Conservation (phyloP, 2,888 invertebrate genomes). For the Amitus sp. region DNA sequence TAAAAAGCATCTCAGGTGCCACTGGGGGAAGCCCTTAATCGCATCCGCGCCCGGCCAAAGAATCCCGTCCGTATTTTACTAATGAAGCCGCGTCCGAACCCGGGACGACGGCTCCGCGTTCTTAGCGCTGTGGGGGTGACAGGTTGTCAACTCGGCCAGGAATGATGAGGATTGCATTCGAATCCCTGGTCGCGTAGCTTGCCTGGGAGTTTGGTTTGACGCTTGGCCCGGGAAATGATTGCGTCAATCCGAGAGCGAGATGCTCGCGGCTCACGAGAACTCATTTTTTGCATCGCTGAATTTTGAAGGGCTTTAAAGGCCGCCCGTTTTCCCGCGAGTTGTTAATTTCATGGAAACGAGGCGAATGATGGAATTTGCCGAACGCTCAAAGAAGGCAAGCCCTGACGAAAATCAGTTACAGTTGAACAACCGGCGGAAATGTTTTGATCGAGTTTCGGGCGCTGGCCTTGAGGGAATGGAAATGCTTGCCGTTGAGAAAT, state of each 20-base stretch:
- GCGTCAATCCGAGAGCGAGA: no score
- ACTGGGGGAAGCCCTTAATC: slow-evolving; percentile 46
- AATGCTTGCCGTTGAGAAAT: slow-evolving; percentile 17
- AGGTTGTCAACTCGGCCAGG: slow-evolving; percentile 13
- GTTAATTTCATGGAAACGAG: neutral
- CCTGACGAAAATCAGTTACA: neutral
- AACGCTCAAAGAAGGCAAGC: neutral
- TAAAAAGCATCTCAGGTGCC: slow-evolving; percentile 53
- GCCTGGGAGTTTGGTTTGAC: neutral
- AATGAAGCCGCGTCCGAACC: slow-evolving; percentile 49
- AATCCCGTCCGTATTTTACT: slow-evolving; percentile 54
- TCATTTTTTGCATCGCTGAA: no score
- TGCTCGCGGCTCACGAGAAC: no score
- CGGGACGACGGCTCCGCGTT: slow-evolving; percentile 3
- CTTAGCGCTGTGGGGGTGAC: slow-evolving; percentile 6
- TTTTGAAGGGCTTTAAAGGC: neutral
- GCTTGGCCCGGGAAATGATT: no score
- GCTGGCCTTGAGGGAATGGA: slow-evolving; percentile 10
- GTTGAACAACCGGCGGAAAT: neutral
- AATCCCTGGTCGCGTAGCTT: no score
- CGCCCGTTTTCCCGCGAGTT: neutral
- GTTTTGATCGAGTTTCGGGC: slow-evolving; percentile 25
- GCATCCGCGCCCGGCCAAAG: slow-evolving; percentile 49
- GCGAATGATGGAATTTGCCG: slow-evolving; percentile 2
- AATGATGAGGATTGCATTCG: no score